phyloP scores from a whole-genome alignment of 2,888 invertebrate species.

The Drosophila neutralis region DNA sequence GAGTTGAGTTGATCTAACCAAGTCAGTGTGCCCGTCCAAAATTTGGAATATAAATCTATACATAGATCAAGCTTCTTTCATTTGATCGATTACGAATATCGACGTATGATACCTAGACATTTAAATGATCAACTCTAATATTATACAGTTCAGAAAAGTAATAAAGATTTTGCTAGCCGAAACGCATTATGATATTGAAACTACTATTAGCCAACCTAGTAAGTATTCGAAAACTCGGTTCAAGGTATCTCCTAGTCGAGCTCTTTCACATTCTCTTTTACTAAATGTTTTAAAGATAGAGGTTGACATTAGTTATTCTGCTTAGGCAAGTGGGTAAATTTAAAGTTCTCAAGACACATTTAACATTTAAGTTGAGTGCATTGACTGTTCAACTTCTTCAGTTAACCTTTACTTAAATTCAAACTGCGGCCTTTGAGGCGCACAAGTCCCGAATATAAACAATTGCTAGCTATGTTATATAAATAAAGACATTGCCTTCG shows the following conservation, averaged over 20 bases:
- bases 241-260: not conserved
- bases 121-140: not conserved
- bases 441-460: not conserved
- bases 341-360: not conserved
- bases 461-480: slow-evolving; percentile 12
- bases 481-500: slow-evolving; percentile 14
- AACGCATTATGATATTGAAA: not conserved
- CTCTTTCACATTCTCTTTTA: not conserved
- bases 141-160: not conserved
- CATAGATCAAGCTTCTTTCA: not conserved
- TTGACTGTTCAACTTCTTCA: not conserved
- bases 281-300: not conserved
- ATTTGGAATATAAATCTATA: not conserved
- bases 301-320: not conserved
- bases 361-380: slow-evolving; percentile 1
- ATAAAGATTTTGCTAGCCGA: not conserved
- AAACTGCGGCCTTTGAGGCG: not conserved
- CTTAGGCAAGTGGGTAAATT: not conserved
- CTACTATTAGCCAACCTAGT: not conserved
- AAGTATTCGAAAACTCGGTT: not conserved
- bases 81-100: too few species aligned
- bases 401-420: slow-evolving; percentile 5
- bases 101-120: not conserved
- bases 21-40: not conserved
- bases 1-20: not conserved